Evolutionary conservation across 2,888 invertebrate species (phyloP).

Genomic region (Autographa gamma): DNA sequence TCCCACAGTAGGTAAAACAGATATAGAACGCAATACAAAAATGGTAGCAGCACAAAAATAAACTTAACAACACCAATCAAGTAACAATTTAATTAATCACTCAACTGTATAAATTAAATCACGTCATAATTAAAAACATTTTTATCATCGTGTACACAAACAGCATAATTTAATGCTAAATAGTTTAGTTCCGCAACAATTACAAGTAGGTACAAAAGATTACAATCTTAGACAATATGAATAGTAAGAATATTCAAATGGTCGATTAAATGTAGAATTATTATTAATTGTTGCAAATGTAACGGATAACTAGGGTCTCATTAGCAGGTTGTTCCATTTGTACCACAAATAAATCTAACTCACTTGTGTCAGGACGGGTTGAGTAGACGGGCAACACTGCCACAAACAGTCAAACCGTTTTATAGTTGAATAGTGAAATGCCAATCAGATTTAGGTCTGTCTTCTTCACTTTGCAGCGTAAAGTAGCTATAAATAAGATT

Average conservation of each 20-base stretch:
- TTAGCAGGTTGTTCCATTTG: conserved; percentile 60
- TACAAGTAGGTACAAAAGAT: conserved; percentile 45
- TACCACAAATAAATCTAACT: conserved; percentile 57
- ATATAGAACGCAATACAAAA: too few relatives aligned
- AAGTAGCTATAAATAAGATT: too few relatives aligned
- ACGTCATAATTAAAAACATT: conserved; percentile 36
- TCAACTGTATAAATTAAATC: conserved; percentile 26
- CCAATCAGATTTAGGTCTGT: too few relatives aligned
- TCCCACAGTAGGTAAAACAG: too few relatives aligned
- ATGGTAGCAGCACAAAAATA: too few relatives aligned
- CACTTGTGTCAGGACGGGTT: conserved; percentile 42
- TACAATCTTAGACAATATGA: conserved; percentile 51
- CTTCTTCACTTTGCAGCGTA: too few relatives aligned
- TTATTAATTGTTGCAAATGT: conserved; percentile 62
- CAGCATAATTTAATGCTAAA: conserved; percentile 48
- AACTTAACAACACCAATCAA: not conserved
- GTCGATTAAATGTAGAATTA: conserved; percentile 55
- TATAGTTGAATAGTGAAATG: too few relatives aligned
- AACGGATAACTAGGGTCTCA: conserved; percentile 59
- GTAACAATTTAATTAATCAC: not conserved
- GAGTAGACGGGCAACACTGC: conserved; percentile 28
- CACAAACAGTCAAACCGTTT: not conserved
- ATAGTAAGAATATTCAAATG: conserved; percentile 46
- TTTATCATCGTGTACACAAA: conserved; percentile 46
- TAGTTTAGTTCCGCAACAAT: conserved; percentile 43